Percentiles rank a stretch among this genome's conserved stretches.
These are phyloP conservation scores for Drosophila arizonae DNA, from an alignment of 1,140 invertebrate genomes.

Conservation along the genomic window DNA sequence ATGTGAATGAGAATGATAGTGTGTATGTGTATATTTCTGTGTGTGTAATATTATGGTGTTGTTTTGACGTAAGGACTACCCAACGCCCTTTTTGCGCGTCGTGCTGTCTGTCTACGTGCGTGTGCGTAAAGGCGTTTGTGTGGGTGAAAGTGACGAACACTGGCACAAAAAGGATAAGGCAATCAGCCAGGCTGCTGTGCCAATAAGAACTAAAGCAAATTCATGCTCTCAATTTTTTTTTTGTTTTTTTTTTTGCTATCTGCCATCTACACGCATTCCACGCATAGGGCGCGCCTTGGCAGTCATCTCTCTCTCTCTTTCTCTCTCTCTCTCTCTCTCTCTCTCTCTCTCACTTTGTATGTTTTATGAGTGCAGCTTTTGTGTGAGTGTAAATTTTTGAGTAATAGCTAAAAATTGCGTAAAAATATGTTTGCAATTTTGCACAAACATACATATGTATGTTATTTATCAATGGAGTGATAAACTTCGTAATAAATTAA, in stretches of 20 bases:
- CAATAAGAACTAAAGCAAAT: constrained; percentile 31
- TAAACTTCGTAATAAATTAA: constrained; percentile 21
- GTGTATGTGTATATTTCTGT: neutral
- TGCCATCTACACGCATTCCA: constrained; percentile 18
- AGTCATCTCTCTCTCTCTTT: neutral
- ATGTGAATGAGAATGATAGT: neutral
- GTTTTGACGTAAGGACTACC: constrained; percentile 52
- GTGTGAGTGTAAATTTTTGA: constrained; percentile 25
- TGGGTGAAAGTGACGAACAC: constrained; percentile 69
- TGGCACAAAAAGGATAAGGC: constrained; percentile 63
- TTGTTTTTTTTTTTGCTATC: constrained; percentile 8
- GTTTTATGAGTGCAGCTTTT: constrained; percentile 21
- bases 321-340: neutral
- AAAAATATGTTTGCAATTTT: constrained; percentile 48
- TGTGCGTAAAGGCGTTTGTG: constrained; percentile 29
- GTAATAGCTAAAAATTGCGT: constrained; percentile 54
- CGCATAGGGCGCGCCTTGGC: constrained; percentile 15
- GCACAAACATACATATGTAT: constrained; percentile 33
- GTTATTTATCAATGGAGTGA: constrained; percentile 21
- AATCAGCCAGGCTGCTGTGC: constrained; percentile 25
- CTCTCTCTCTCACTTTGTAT: constrained; percentile 12
- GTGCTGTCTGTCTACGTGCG: constrained; percentile 62
- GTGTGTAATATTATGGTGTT: constrained; percentile 16
- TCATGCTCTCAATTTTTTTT: constrained; percentile 6
- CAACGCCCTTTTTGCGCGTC: constrained; percentile 76